Conservation (phyloP, 2,113 vertebrate species). For the Oenanthe oenanthe region DNA sequence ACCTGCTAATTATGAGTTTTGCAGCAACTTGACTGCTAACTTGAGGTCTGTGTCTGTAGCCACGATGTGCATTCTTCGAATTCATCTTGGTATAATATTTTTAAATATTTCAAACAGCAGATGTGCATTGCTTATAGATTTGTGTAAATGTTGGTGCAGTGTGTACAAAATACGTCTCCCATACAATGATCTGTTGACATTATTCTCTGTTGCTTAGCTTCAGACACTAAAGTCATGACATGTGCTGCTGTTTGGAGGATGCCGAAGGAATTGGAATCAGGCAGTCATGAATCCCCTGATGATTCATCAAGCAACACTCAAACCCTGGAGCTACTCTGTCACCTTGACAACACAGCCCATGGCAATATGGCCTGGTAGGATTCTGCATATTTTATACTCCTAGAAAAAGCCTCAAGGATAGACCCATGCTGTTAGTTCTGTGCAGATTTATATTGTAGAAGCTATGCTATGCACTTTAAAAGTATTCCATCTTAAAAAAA, state of each 20-base stretch:
- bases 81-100: slow-evolving; percentile 25
- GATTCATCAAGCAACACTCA: slow-evolving; percentile 94
- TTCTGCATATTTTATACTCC: slow-evolving; percentile 71
- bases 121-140: slow-evolving; percentile 26
- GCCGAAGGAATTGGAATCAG: slow-evolving; percentile 93
- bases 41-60: not conserved
- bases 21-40: not conserved
- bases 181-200: slow-evolving; percentile 66
- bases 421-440: slow-evolving; percentile 17
- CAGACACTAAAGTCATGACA: slow-evolving; percentile 91
- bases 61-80: not conserved
- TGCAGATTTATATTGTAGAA: slow-evolving; percentile 22
- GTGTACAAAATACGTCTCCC: slow-evolving; percentile 22
- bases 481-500: not conserved
- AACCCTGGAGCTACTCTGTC: slow-evolving; percentile 96
- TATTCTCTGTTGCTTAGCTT: slow-evolving; percentile 81
- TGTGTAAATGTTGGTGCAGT: slow-evolving; percentile 26
- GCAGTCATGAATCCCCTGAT: slow-evolving; percentile 94
- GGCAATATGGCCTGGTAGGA: slow-evolving; percentile 93
- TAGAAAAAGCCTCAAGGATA: slow-evolving; percentile 29
- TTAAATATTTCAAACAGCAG: slow-evolving; percentile 58
- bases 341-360: slow-evolving; percentile 89
- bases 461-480: not conserved
- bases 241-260: slow-evolving; percentile 96
- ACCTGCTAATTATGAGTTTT: not conserved